phyloP scores from a whole-genome alignment of 2,797 vertebrate species.

The Threskiornis aethiopicus region DNA sequence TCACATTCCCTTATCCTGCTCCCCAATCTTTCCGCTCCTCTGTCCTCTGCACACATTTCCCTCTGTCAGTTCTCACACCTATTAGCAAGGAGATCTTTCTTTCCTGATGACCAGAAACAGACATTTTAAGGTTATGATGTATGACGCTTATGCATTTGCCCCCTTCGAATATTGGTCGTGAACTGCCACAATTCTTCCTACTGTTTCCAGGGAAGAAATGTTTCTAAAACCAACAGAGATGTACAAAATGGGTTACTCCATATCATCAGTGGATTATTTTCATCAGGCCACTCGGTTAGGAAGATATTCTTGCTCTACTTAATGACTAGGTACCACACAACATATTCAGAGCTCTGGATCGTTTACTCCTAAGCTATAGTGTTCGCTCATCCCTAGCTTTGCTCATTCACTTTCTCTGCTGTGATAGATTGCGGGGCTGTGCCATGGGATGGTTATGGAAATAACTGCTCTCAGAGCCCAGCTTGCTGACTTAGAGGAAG shows the following conservation, averaged over 20 bases:
- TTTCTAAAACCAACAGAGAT: background rate
- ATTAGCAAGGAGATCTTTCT: background rate
- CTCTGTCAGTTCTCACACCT: background rate
- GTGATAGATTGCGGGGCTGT: slow-evolving; percentile 64
- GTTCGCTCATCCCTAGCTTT: background rate
- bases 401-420: background rate
- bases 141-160: background rate
- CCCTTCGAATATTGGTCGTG: background rate
- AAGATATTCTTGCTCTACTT: background rate
- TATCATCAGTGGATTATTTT: background rate
- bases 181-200: background rate
- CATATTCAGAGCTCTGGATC: background rate
- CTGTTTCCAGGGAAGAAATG: background rate
- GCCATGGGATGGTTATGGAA: slow-evolving; percentile 77
- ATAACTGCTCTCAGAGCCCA: slow-evolving; percentile 73
- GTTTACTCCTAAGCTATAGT: background rate
- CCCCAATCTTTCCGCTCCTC: background rate
- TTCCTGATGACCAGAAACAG: background rate
- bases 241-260: background rate
- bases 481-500: slow-evolving; percentile 71
- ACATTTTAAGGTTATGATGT: background rate
- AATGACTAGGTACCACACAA: background rate
- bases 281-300: background rate
- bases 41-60: background rate
- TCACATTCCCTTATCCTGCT: background rate